Percentiles rank a stretch among this genome's conserved stretches.
Evolutionary conservation across 30 jellyfish, hydroid and myxozoan species (phyloP).

Genomic region (Turritopsis rubra): DNA sequence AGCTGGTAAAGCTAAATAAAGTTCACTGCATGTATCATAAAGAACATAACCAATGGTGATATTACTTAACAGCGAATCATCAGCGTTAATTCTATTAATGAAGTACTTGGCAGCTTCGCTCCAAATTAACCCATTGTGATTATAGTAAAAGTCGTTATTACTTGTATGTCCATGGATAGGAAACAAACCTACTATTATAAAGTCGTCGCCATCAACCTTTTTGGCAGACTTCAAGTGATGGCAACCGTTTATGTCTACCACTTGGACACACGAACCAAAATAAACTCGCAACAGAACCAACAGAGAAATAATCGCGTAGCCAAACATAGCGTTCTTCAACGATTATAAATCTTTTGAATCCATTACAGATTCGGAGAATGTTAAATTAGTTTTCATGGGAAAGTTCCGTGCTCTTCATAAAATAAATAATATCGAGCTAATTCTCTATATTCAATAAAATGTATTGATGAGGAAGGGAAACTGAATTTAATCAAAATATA

Average conservation of each 20-base stretch:
- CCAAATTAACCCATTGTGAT: constrained; percentile 60
- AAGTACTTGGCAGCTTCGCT: constrained; percentile 51
- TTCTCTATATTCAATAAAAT: background rate
- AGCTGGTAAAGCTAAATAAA: constrained; percentile 38
- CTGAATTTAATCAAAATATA: background rate
- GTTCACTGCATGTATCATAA: constrained; percentile 58
- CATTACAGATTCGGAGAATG: no score
- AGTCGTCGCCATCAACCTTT: constrained; percentile 20
- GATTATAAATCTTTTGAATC: no score
- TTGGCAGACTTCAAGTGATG: background rate
- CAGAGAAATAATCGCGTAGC: background rate
- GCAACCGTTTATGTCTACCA: background rate
- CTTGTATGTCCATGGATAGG: constrained; percentile 50
- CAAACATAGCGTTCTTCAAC: background rate
- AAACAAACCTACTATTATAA: constrained; percentile 47
- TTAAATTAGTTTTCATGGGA: no score
- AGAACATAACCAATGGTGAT: constrained; percentile 50
- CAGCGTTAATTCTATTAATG: constrained; percentile 17
- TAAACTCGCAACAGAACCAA: background rate
- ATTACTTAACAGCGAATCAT: constrained; percentile 24
- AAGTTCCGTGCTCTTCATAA: background rate
- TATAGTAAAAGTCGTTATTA: constrained; percentile 25
- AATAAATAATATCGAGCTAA: background rate
- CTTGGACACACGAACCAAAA: background rate
- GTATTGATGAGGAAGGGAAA: background rate